phyloP scores from a whole-genome alignment of 2,797 vertebrate genomes.

The Phrynocephalus vlangalii region DNA sequence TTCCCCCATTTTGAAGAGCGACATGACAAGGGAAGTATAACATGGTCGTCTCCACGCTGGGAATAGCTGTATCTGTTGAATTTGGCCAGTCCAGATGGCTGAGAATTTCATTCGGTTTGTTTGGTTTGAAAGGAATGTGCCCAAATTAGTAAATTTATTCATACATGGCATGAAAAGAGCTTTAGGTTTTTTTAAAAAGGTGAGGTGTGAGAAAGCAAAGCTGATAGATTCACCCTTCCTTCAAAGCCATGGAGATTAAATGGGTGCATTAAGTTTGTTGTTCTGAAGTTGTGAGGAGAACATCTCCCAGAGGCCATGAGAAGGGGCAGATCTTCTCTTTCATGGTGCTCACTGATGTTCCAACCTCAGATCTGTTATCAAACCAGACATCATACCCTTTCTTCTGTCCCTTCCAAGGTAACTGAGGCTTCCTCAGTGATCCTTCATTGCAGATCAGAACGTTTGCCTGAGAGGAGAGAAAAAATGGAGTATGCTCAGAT shows the following conservation, averaged over 20 bases:
- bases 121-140: not conserved
- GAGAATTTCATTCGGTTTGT: not conserved
- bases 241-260: not conserved
- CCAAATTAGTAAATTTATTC: not conserved
- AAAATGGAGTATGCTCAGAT: too few species aligned
- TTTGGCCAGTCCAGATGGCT: not conserved
- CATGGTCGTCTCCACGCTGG: not conserved
- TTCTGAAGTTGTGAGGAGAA: not conserved
- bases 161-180: not conserved
- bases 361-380: too few species aligned
- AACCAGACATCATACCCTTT: too few species aligned
- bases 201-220: not conserved
- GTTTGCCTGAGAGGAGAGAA: too few species aligned
- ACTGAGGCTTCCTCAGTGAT: too few species aligned
- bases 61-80: constrained; percentile 1
- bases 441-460: too few species aligned
- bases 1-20: not conserved
- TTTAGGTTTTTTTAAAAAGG: not conserved
- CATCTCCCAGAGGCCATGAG: too few species aligned
- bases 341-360: too few species aligned
- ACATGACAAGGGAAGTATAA: not conserved
- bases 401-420: too few species aligned
- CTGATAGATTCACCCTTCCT: not conserved
- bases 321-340: too few species aligned
- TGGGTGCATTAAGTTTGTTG: not conserved